A percentile compares a stretch with the other conserved stretches of the same genome.
Evolutionary conservation across 2,888 invertebrate species (phyloP).

Genomic region (Cheilosia urbana): DNA sequence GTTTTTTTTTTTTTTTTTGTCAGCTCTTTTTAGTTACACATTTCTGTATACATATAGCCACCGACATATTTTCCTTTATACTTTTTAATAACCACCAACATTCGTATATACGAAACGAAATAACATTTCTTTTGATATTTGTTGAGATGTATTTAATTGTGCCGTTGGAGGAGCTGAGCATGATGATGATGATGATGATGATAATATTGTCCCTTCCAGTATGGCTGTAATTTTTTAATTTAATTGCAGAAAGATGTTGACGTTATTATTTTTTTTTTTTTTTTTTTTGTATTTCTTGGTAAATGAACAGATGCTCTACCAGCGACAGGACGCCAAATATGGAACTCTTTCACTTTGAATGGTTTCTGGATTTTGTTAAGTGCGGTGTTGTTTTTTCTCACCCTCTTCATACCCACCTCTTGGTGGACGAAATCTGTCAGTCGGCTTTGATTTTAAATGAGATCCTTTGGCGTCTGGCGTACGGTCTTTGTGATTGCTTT

Average conservation of each 20-base stretch:
- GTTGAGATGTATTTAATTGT: constrained; percentile 11
- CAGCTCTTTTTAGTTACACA: not conserved
- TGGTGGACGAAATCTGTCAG: constrained; percentile 19
- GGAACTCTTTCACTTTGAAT: not conserved
- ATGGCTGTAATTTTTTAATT: constrained; percentile 35
- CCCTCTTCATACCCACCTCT: not conserved
- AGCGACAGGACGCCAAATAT: not conserved
- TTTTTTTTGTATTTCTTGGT: not conserved
- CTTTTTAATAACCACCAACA: constrained; percentile 32
- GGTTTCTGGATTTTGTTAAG: constrained; percentile 6
- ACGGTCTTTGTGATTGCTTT: constrained; percentile 7
- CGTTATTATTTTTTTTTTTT: not conserved
- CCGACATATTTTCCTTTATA: constrained; percentile 7
- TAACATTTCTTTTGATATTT: constrained; percentile 18
- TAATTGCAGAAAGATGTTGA: constrained; percentile 20
- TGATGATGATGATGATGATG: constrained; percentile 9
- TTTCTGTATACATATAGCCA: not conserved
- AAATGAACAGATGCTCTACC: not conserved
- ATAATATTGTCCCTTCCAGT: constrained; percentile 19
- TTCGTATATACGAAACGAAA: not conserved
- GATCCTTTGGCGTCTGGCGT: constrained; percentile 1
- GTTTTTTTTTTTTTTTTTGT: not conserved
- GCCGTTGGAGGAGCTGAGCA: not conserved
- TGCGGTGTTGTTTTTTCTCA: not conserved
- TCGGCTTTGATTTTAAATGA: constrained; percentile 13